These are phyloP conservation scores for Thalpophila matura DNA, from an alignment of 2,888 invertebrate genomes.

Conservation along the genomic window DNA sequence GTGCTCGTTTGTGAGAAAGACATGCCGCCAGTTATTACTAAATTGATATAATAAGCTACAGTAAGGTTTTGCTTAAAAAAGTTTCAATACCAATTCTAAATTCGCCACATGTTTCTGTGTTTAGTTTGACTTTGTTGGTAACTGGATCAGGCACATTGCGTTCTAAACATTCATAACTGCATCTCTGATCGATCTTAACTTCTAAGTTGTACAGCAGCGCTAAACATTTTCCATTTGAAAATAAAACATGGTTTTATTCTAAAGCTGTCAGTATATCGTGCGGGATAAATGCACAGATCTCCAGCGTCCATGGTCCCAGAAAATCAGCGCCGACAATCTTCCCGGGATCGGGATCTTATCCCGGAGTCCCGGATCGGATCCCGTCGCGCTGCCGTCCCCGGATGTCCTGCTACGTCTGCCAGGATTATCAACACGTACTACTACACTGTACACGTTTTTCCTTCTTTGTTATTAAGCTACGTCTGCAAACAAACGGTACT, in stretches of 20 bases:
- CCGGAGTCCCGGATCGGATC: constrained; percentile 76
- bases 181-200: constrained; percentile 7
- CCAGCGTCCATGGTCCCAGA: constrained; percentile 78
- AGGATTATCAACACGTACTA: constrained; percentile 83
- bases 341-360: constrained; percentile 78
- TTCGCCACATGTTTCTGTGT: constrained; percentile 4
- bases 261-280: constrained; percentile 76
- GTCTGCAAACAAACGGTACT: constrained; percentile 57
- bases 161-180: constrained; percentile 6
- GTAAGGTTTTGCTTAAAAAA: constrained; percentile 29
- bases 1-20: constrained; percentile 66
- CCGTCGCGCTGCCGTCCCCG: constrained; percentile 74
- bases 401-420: constrained; percentile 81
- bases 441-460: constrained; percentile 73
- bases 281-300: constrained; percentile 74
- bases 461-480: constrained; percentile 73
- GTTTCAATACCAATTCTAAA: constrained; percentile 26
- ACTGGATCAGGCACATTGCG: not conserved
- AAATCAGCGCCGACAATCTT: constrained; percentile 84
- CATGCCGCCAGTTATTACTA: constrained; percentile 66
- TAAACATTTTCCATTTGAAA: constrained; percentile 49
- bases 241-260: constrained; percentile 66
- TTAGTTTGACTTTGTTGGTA: constrained; percentile 10
- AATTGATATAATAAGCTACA: constrained; percentile 60
- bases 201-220: constrained; percentile 8